Conservation (phyloP, 2,113 vertebrate species). For the Chroicocephalus ridibundus region DNA sequence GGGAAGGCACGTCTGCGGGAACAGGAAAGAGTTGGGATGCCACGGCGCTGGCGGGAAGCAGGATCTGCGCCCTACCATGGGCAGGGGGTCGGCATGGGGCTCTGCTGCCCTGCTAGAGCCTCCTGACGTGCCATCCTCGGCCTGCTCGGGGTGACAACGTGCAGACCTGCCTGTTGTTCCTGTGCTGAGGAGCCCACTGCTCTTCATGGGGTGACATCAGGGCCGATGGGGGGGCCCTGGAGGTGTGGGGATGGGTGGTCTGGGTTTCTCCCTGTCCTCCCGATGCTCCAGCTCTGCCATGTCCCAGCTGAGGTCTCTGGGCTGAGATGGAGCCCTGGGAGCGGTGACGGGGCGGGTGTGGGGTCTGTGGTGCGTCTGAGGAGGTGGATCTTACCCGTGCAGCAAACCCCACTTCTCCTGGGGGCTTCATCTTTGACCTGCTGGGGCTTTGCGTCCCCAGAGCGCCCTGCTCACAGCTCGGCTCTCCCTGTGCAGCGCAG, state of each 20-base stretch:
- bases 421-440: not conserved
- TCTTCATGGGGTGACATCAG: not conserved
- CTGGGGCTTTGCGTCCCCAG: not conserved
- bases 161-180: not conserved
- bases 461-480: not conserved
- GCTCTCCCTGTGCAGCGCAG: not conserved
- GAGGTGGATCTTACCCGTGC: not conserved
- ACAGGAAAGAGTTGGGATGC: not conserved
- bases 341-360: fast-evolving
- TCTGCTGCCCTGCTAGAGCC: not conserved
- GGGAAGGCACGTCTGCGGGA: not conserved
- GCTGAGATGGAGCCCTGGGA: not conserved
- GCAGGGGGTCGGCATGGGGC: not conserved
- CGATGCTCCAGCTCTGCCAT: not conserved
- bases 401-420: not conserved
- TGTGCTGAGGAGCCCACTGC: not conserved
- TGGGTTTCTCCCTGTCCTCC: not conserved
- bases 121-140: not conserved
- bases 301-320: not conserved
- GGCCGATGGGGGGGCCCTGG: fast-evolving
- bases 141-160: fast-evolving
- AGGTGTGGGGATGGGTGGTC: not conserved
- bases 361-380: not conserved
- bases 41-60: not conserved
- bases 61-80: fast-evolving